Evolutionary conservation across 2,797 vertebrate species (phyloP).

Genomic region (Emys orbicularis): DNA sequence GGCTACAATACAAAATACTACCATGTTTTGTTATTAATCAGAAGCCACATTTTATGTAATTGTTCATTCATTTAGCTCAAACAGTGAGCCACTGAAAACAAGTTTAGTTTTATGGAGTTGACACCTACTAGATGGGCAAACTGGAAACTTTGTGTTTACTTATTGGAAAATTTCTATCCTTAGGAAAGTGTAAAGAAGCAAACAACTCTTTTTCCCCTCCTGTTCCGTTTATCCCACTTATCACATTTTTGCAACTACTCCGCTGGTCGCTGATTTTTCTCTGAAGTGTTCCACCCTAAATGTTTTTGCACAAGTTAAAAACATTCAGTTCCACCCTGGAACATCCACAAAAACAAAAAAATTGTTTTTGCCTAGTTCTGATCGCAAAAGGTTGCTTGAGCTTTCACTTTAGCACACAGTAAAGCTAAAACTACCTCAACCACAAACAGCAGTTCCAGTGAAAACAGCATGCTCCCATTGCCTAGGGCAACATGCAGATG

Average conservation of each 20-base stretch:
- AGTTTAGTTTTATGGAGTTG: not conserved
- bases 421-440: not conserved
- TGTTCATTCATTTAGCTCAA: not conserved
- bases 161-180: not conserved
- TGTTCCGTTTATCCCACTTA: not conserved
- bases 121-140: not conserved
- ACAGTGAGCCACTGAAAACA: not conserved
- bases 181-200: not conserved
- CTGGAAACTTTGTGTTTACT: not conserved
- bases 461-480: slow-evolving; percentile 63
- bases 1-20: not conserved
- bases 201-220: not conserved
- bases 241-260: not conserved
- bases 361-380: not conserved
- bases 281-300: rapidly evolving
- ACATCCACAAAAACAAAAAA: not conserved
- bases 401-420: not conserved
- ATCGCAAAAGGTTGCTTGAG: not conserved
- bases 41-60: not conserved
- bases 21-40: not conserved
- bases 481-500: slow-evolving; percentile 75
- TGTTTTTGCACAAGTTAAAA: not conserved
- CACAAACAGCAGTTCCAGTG: not conserved
- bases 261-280: not conserved
- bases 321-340: not conserved